These are phyloP conservation scores for Astropecten irregularis DNA, from an alignment of 53 echinoderm and acorn worm genomes.

Conservation along the genomic window DNA sequence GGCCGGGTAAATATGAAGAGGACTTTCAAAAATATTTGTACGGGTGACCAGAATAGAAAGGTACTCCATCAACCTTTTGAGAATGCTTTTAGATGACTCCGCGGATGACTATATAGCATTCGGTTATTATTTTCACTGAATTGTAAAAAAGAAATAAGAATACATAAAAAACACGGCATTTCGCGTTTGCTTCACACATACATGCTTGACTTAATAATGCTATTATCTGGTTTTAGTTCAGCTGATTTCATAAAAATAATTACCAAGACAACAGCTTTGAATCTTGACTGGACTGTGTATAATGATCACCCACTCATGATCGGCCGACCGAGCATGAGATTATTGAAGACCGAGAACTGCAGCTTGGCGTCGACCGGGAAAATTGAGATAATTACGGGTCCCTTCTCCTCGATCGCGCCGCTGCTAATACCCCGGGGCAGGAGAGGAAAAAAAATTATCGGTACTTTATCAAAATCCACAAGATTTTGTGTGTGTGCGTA, in stretches of 20 bases:
- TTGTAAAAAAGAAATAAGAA: too few relatives aligned
- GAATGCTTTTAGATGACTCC: too few relatives aligned
- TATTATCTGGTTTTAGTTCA: slow-evolving; percentile 8
- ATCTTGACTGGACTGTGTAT: too few relatives aligned
- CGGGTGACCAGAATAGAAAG: too few relatives aligned
- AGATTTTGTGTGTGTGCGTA: too few relatives aligned
- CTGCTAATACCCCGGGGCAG: slow-evolving; percentile 6
- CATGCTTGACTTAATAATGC: slow-evolving; percentile 17
- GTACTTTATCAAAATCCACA: slow-evolving; percentile 46
- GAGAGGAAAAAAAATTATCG: slow-evolving; percentile 10
- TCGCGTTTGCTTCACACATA: not conserved
- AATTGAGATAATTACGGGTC: slow-evolving; percentile 54
- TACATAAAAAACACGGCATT: too few relatives aligned
- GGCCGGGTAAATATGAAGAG: too few relatives aligned
- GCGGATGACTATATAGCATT: too few relatives aligned
- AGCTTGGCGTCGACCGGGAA: slow-evolving; percentile 43
- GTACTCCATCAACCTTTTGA: too few relatives aligned
- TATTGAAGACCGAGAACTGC: slow-evolving; percentile 22
- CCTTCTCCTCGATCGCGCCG: not conserved
- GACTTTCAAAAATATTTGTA: too few relatives aligned
- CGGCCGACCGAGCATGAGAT: not conserved
- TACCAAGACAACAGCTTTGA: too few relatives aligned
- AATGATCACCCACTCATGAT: not conserved
- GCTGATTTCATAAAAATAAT: not conserved
- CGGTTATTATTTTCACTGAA: too few relatives aligned